A percentile compares a stretch with the other conserved stretches of the same genome.
Conservation (phyloP, 2,113 vertebrate species). For the Mirounga angustirostris region DNA sequence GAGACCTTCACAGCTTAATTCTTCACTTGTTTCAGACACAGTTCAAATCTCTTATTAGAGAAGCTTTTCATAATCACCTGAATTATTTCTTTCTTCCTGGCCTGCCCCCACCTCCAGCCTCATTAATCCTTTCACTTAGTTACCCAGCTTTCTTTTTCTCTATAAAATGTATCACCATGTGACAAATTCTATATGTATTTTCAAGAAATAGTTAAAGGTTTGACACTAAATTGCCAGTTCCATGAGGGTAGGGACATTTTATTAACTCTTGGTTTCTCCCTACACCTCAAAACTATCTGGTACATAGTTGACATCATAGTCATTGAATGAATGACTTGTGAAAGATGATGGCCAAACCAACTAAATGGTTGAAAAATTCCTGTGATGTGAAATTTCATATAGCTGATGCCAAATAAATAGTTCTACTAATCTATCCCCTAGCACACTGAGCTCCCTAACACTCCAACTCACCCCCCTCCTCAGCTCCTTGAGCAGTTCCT, state of each 20-base stretch:
- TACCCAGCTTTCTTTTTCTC: background rate
- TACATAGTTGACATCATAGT: background rate
- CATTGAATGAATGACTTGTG: background rate
- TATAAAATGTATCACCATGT: background rate
- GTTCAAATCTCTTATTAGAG: background rate
- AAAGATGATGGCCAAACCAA: background rate
- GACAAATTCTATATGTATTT: background rate
- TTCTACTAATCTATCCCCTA: background rate
- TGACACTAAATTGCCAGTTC: background rate
- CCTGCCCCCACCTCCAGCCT: background rate
- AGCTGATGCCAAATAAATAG: background rate
- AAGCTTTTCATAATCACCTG: too few species aligned
- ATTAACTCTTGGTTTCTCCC: background rate
- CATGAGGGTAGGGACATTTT: background rate
- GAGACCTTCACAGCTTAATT: background rate
- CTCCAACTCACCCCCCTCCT: rapidly evolving
- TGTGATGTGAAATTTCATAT: background rate
- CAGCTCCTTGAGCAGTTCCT: background rate
- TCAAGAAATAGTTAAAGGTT: background rate
- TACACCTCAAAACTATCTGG: background rate
- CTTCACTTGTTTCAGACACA: background rate
- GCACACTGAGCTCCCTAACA: background rate
- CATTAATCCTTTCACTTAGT: background rate
- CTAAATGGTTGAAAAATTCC: background rate
- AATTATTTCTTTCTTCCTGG: background rate